Conservation (phyloP, 2,888 invertebrate genomes). For the Heliconius aoede region DNA sequence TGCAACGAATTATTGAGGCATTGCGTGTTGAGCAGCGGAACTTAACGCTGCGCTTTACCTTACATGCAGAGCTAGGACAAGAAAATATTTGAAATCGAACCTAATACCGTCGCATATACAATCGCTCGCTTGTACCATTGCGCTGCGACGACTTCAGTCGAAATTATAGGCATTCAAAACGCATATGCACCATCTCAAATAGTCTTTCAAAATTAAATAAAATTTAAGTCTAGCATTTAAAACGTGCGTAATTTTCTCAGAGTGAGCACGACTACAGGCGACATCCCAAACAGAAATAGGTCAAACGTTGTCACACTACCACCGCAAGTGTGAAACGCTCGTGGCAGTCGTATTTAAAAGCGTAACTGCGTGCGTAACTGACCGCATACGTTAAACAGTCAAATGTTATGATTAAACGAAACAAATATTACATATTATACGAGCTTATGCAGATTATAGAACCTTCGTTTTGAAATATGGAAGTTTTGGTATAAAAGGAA, state of each 20-base stretch:
- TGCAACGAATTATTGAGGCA: not conserved
- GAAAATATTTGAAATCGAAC: not conserved
- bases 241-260: conserved; percentile 42
- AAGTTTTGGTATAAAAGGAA: not conserved
- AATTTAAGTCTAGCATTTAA: conserved; percentile 38
- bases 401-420: not conserved
- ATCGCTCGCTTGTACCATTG: not conserved
- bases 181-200: too few relatives aligned
- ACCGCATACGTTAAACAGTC: conserved; percentile 52
- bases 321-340: conserved; percentile 76
- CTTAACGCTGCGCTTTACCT: not conserved
- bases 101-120: not conserved
- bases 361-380: conserved; percentile 72
- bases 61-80: not conserved
- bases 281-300: conserved; percentile 55
- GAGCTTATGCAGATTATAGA: too few relatives aligned
- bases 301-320: conserved; percentile 59
- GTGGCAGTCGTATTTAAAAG: conserved; percentile 71
- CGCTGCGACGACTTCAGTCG: not conserved
- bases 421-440: not conserved
- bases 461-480: too few relatives aligned
- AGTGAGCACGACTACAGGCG: conserved; percentile 44
- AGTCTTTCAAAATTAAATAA: conserved; percentile 26
- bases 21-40: not conserved
- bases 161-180: too few relatives aligned